Evolutionary conservation across 2,888 invertebrate genomes (phyloP), one percentile per base, ranked within the genome.

Genomic region (Herminia tarsipennalis): DNA sequence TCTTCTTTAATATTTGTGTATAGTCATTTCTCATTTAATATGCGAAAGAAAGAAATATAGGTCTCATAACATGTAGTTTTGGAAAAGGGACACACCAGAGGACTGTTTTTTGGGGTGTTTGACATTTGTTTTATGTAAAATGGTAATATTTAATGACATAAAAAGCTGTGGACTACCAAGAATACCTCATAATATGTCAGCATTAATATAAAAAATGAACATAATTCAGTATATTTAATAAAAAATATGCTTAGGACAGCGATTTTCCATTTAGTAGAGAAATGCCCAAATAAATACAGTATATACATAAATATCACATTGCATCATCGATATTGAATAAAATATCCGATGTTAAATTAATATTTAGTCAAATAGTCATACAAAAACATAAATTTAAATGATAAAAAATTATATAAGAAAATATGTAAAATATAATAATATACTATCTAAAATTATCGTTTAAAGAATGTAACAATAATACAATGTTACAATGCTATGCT

Each of bases 1-100:
- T 28, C 6, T 28, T 29, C 16, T 29, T 1, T n/a, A n/a, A n/a
- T 22, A 22, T 13, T 10, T 25, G 27, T 28, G 34, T 37, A 36
- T 41, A 35, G 32, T 35, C 34, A 41, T 29, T 28, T 21, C 27
- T 30, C 34, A 20, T 36, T 41, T 25, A 35, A 27, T 25, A 34
- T 33, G 29, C 30, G 29, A 46, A 12, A 20, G 24, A 28, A 42
- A 42, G 17, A 34, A 42, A 41, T 21, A 38, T 41, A 48, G 24
- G 35, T 35, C 24, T 14, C 38, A 35, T 34, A 33, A 28, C 36
- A 42, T 34, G 22, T 22, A 30, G 38, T 25, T 46, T 36, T 40
- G 46, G 36, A 46, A 46, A 40, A 35, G 10, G 24, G 24, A 24
- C 24, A 2, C 5, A 24, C 24, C 24, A 24, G 24, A 10, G 24